phyloP scores from a whole-genome alignment of 2,113 vertebrate genomes.

The Gadus macrocephalus region DNA sequence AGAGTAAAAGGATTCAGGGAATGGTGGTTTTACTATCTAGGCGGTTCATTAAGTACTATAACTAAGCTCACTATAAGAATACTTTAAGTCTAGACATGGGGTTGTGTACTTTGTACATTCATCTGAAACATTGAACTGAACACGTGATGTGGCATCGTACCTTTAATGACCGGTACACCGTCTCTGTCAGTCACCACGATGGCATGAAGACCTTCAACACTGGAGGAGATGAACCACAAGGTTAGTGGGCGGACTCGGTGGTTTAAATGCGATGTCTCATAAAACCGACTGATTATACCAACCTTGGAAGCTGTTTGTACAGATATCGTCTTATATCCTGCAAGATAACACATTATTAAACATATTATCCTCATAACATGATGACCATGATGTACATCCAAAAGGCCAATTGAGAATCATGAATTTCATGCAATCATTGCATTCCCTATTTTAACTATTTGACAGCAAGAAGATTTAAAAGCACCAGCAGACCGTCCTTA shows the following conservation, averaged over 20 bases:
- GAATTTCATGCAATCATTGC: not conserved
- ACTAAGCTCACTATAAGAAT: too few species aligned
- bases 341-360: constrained; percentile 5
- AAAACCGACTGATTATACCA: constrained; percentile 29
- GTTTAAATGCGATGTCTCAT: too few species aligned
- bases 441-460: too few species aligned
- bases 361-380: not conserved
- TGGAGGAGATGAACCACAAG: constrained; percentile 36
- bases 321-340: constrained; percentile 93
- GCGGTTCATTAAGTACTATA: too few species aligned
- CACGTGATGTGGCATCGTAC: constrained; percentile 56
- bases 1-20: too few species aligned
- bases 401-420: too few species aligned
- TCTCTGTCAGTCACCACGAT: constrained; percentile 95
- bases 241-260: too few species aligned
- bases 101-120: too few species aligned
- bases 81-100: too few species aligned
- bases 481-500: constrained; percentile 16
- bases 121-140: too few species aligned
- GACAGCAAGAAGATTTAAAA: not conserved
- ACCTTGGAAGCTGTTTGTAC: constrained; percentile 96
- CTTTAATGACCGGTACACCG: constrained; percentile 96
- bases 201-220: constrained; percentile 94
- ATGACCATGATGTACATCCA: not conserved
- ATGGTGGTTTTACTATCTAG: too few species aligned